Percentiles rank a stretch among this genome's conserved stretches.
Evolutionary conservation across 2,888 invertebrate species (phyloP).

Genomic region (Lepetodrilus schrolli): DNA sequence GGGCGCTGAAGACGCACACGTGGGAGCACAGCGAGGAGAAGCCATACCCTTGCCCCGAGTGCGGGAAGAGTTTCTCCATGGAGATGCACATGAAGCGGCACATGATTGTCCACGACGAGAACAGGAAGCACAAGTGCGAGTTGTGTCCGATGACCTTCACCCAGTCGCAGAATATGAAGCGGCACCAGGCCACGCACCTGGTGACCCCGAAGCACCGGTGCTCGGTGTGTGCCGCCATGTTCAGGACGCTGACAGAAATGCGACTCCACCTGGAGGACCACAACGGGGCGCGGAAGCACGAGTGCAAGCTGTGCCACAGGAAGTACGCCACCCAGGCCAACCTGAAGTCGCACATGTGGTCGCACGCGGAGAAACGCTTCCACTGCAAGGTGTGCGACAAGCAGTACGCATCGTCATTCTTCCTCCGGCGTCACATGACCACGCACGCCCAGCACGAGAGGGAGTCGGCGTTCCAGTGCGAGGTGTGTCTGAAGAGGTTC

Average conservation of each 20-base stretch:
- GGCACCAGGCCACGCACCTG: conserved; percentile 10
- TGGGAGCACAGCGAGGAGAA: conserved; percentile 17
- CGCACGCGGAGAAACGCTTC: neutral
- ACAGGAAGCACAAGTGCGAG: conserved; percentile 21
- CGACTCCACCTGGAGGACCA: neutral
- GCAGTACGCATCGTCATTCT: neutral
- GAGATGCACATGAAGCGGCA: conserved; percentile 8
- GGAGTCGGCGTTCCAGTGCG: neutral
- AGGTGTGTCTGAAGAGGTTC: neutral
- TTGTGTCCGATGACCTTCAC: conserved; percentile 26
- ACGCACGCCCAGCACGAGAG: neutral
- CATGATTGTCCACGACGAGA: conserved; percentile 13
- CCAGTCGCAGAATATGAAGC: neutral
- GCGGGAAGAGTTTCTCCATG: neutral
- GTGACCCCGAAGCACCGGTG: neutral
- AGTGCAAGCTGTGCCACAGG: neutral
- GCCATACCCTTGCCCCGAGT: neutral
- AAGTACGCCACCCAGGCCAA: neutral
- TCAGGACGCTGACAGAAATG: neutral
- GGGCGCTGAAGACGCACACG: conserved; percentile 15
- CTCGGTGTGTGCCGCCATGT: neutral
- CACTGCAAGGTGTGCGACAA: neutral
- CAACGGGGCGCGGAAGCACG: neutral
- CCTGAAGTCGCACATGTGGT: conserved; percentile 6
- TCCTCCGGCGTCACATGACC: conserved; percentile 1